Evolutionary conservation across 1,140 invertebrate genomes (phyloP).

Genomic region (Magallana gigas): DNA sequence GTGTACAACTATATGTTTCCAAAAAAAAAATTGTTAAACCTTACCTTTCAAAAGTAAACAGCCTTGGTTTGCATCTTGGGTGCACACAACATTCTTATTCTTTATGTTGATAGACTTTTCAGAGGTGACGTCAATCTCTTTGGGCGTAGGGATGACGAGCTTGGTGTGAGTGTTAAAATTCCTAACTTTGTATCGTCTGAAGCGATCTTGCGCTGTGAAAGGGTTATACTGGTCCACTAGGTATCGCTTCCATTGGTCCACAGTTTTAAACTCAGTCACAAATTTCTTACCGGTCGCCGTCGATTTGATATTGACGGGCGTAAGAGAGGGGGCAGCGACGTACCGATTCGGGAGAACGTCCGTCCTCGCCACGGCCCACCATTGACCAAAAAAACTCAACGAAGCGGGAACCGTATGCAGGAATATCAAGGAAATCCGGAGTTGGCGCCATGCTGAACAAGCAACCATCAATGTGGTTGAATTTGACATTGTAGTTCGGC

Average conservation of each 20-base stretch:
- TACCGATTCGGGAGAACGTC: conserved; percentile 74
- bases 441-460: conserved; percentile 68
- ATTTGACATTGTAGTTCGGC: conserved; percentile 53
- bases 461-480: conserved; percentile 69
- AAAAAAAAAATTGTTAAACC: neutral
- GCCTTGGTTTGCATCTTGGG: neutral
- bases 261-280: conserved; percentile 64
- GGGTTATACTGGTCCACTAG: conserved; percentile 69
- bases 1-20: neutral
- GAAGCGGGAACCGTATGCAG: neutral
- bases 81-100: neutral
- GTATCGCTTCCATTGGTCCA: conserved; percentile 70
- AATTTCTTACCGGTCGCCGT: conserved; percentile 64
- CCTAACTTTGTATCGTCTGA: conserved; percentile 43
- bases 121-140: neutral
- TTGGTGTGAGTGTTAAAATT: conserved; percentile 39
- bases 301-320: conserved; percentile 53
- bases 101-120: neutral
- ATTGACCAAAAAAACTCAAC: conserved; percentile 38
- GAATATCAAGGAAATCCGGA: conserved; percentile 44
- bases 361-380: conserved; percentile 69
- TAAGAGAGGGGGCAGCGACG: conserved; percentile 59
- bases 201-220: conserved; percentile 61
- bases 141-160: conserved; percentile 61
- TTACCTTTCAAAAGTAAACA: conserved; percentile 7